Evolutionary conservation across 2,113 vertebrate genomes (phyloP).

Genomic region (Synodontis membranacea): DNA sequence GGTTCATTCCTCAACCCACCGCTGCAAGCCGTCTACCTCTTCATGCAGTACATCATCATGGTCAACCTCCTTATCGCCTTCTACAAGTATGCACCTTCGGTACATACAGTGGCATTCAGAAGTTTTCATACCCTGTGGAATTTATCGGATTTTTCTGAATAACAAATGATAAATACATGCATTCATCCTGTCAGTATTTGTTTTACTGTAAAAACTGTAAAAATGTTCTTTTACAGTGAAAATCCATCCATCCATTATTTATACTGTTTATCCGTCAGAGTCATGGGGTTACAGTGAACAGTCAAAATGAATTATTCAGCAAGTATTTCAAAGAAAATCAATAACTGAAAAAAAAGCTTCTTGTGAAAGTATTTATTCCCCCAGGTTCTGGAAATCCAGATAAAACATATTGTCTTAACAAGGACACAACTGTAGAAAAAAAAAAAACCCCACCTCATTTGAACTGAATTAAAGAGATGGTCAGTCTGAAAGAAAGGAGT

Average conservation of each 20-base stretch:
- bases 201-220: not conserved
- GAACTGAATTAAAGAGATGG: no score
- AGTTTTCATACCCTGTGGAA: not conserved
- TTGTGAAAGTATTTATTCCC: not conserved
- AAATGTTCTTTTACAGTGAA: not conserved
- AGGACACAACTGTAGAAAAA: no score
- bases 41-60: slow-evolving; percentile 98
- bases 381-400: not conserved
- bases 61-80: slow-evolving; percentile 97
- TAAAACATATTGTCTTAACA: not conserved
- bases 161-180: not conserved
- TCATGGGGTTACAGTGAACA: not conserved
- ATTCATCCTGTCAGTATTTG: not conserved
- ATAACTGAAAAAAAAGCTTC: not conserved
- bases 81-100: slow-evolving; percentile 84
- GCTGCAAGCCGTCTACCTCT: slow-evolving; percentile 95
- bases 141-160: not conserved
- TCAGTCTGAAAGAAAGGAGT: not conserved
- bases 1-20: slow-evolving; percentile 86
- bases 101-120: not conserved
- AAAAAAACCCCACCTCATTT: no score
- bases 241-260: no score
- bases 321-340: not conserved
- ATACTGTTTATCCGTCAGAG: no score
- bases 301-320: not conserved